A percentile compares a stretch with the other conserved stretches of the same genome.
phyloP scores from a whole-genome alignment of 2,113 vertebrate genomes.

The Callipepla californica region DNA sequence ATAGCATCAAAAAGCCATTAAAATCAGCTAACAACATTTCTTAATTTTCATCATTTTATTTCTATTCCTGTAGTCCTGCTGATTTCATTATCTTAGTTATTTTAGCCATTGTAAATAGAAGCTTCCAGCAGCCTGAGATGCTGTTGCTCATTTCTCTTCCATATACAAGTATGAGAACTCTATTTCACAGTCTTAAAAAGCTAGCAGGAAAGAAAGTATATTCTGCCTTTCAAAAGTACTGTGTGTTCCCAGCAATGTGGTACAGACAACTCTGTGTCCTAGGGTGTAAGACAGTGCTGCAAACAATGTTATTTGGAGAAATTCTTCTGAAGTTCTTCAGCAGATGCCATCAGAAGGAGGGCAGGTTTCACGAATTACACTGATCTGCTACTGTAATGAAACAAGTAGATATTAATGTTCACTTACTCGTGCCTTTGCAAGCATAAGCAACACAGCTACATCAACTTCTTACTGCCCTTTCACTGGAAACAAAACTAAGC shows the following conservation, averaged over 20 bases:
- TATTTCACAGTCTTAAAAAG: not conserved
- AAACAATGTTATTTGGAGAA: not conserved
- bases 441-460: not conserved
- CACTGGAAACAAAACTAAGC: slow-evolving; percentile 6
- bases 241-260: not conserved
- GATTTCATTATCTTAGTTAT: not conserved
- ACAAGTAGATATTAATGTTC: not conserved
- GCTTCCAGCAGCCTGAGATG: not conserved
- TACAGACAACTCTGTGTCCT: not conserved
- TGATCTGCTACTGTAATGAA: not conserved
- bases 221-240: not conserved
- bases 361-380: not conserved
- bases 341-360: not conserved
- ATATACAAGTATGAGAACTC: not conserved
- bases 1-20: not conserved
- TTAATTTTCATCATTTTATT: slow-evolving; percentile 1
- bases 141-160: not conserved
- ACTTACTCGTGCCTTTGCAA: not conserved
- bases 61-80: not conserved
- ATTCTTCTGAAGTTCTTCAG: not conserved
- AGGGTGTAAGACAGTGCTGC: not conserved
- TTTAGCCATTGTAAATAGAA: not conserved
- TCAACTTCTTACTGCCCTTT: slow-evolving; percentile 9
- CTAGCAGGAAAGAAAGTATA: not conserved
- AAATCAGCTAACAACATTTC: not conserved